phyloP scores from a whole-genome alignment of 2,888 invertebrate species.

The Ophion slaviceki region DNA sequence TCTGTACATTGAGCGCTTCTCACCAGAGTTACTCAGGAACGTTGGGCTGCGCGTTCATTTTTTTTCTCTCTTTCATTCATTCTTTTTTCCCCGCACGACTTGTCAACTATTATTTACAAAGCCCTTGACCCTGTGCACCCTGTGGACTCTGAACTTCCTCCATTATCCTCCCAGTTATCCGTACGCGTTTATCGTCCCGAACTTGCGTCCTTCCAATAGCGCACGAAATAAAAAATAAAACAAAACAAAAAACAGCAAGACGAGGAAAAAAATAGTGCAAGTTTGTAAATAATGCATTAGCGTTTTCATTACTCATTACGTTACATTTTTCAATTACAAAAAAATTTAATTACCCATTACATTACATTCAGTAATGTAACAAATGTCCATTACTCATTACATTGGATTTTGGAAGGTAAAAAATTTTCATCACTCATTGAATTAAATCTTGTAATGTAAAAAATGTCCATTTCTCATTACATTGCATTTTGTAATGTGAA shows the following conservation, averaged over 20 bases:
- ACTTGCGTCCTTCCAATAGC: conserved; percentile 41
- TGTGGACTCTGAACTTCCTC: conserved; percentile 73
- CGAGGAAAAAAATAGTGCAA: background rate
- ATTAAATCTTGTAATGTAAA: too few relatives aligned
- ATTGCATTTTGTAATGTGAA: too few relatives aligned
- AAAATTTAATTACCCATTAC: too few relatives aligned
- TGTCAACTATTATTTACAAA: conserved; percentile 63
- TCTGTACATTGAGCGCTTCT: conserved; percentile 76
- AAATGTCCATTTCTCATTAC: too few relatives aligned
- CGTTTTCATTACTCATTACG: too few relatives aligned
- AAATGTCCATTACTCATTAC: too few relatives aligned
- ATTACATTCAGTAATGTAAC: too few relatives aligned
- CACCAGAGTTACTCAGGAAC: conserved; percentile 63
- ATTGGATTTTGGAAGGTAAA: too few relatives aligned
- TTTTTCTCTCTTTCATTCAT: conserved; percentile 37
- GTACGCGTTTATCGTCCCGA: conserved; percentile 66
- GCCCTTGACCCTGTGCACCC: conserved; percentile 67
- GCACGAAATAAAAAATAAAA: conserved; percentile 54
- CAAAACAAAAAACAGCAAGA: background rate
- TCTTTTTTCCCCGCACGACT: conserved; percentile 23
- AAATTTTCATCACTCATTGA: too few relatives aligned
- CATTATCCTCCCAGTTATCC: too few relatives aligned
- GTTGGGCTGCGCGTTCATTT: conserved; percentile 27
- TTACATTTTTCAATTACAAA: too few relatives aligned
- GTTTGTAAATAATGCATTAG: too few relatives aligned